A percentile compares a stretch with the other conserved stretches of the same genome.
These are phyloP conservation scores for Campopleginae sp. DNA, from an alignment of 2,888 invertebrate genomes.

Conservation along the genomic window DNA sequence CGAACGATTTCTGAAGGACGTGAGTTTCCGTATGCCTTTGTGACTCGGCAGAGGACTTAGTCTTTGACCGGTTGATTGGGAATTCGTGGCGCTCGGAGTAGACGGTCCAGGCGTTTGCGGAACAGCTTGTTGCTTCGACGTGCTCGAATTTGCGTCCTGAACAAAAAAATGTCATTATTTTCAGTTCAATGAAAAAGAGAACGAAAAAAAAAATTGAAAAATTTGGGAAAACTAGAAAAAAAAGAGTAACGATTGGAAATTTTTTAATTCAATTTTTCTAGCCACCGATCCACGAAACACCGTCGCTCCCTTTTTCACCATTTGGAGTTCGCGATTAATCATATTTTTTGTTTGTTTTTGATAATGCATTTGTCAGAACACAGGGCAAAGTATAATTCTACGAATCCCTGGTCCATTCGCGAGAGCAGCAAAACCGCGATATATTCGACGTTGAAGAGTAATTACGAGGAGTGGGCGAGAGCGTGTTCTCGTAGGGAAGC, in stretches of 20 bases:
- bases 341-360: slow-evolving; percentile 2
- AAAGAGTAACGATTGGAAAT: not conserved
- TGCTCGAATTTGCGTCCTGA: slow-evolving; percentile 78
- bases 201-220: slow-evolving; percentile 51
- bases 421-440: slow-evolving; percentile 17
- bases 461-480: slow-evolving; percentile 65
- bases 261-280: not conserved
- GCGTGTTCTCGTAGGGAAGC: slow-evolving; percentile 52
- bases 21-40: slow-evolving; percentile 86
- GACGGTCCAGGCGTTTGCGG: slow-evolving; percentile 84
- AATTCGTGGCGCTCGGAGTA: slow-evolving; percentile 82
- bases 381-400: slow-evolving; percentile 39
- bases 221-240: slow-evolving; percentile 55
- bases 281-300: not conserved
- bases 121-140: slow-evolving; percentile 85
- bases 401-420: slow-evolving; percentile 20
- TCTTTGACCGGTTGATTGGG: slow-evolving; percentile 84
- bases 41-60: slow-evolving; percentile 86
- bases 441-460: slow-evolving; percentile 44
- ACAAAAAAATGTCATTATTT: not conserved
- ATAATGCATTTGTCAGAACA: not conserved
- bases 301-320: not conserved
- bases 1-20: slow-evolving; percentile 86
- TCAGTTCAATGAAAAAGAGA: not conserved
- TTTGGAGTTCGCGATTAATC: not conserved